Evolutionary conservation across 2,888 invertebrate species (phyloP), one percentile per base, ranked within the genome.

Genomic region (Euplexia lucipara): DNA sequence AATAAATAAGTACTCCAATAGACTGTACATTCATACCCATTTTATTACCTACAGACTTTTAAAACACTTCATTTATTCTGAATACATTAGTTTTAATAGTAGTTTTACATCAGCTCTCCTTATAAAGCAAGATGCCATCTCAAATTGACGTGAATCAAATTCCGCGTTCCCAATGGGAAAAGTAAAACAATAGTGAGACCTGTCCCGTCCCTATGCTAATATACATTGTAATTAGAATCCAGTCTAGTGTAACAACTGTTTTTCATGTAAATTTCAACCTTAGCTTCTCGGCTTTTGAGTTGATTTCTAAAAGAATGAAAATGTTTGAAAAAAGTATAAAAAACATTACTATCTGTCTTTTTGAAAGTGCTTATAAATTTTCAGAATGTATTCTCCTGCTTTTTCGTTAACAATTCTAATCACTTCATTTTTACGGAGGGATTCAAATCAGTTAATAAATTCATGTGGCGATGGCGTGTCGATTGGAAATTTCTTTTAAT

Each of bases 141-240:
- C 41, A 52, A 71, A 68, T 64, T 63, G 61, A 70, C 67, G 70
- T 79, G 67, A 69, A 66, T 75, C 65, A 78, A 82, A 82, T 82
- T 70, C 73, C 76, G 66, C 67, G 58, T 62, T 78, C 56, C 70
- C 72, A 75, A 60, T 83, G 81, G 81, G 83, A 81, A 81, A 70
- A 65, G 45, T 58, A n/a, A 69, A 68, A 81, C 83, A 83, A 83
- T 82, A 70, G 81, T 83, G 81, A 56, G 83, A 79, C 68, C 66
- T 68, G 63, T 67, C 73, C 69, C 67, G 58, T 45, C 60, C 54
- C 63, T 76, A 81, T 80, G 81, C 70, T 80, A 83, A 83, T 82
- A 67, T 44, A 41, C 41, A 45, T 51, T 66, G 66, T 74, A 74
- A 83, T 83, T 81, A 75, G 54, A 73, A 78, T 59, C 44, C 75